Evolutionary conservation across 1,140 invertebrate genomes (phyloP), one percentile per base, ranked within the genome.

Genomic region (Brachionus manjavacas): DNA sequence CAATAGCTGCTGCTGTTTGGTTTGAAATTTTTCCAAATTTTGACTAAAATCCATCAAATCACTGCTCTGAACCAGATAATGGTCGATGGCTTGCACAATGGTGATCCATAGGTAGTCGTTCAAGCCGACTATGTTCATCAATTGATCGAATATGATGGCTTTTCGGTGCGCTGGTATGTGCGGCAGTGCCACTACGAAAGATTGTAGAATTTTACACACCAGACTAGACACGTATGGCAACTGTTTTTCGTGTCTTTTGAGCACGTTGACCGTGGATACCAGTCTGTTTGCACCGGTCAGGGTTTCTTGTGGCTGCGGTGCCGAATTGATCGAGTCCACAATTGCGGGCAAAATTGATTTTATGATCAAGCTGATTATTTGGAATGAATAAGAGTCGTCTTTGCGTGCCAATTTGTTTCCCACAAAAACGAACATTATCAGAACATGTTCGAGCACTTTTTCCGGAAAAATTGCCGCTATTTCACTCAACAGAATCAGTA

Each of bases 161-260:
- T 94, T 90, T 52, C 96, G 91, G 89, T 98, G 96, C 86, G 94
- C 93, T 0, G 96, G 95, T 66, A 98, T 94, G 89, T 97, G 94
- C 1, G 94, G 91, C 23, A 96, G 91, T 1, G 94, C 94, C 87
- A 94, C 93, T 0, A 95, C 93, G 89, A 98, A 98, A 23, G 96
- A 94, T 31, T 94, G 91, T n/a, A 96, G 86, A 23, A 89, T 90
- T 46, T 96, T 92, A 11, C 92, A 91, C 20, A 92, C 91, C 39
- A 91, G 88, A 31, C 89, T 87, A 6, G 91, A 86, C 11, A 85
- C 79, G 12, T 86, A 79, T 16, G 79, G 79, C 7, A 81, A 28
- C 28, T 81, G 52, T 81, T 81, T 81, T 68, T 81, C 52, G 28
- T 81, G 79, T 64, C 79, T 41, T 68, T 81, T 81, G 52, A 81